Base-by-base conservation (phyloP, 2,888 invertebrate species). In the Cacoxenus indagator region DNA sequence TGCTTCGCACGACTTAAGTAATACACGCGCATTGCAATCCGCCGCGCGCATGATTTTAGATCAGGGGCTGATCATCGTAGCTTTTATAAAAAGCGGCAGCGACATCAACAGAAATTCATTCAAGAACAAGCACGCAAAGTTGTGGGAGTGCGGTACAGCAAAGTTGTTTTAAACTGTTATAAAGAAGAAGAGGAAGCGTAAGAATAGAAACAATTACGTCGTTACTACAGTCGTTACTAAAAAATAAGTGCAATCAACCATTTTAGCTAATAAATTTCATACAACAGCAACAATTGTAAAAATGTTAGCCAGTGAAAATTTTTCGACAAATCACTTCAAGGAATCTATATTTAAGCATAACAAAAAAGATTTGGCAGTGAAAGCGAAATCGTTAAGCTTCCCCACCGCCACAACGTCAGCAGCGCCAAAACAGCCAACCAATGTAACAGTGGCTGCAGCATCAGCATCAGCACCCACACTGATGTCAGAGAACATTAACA, bases 241-340 rank as follows among this genome's bases (percentile, higher is more conserved):
- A n/a, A 66, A 59, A 67, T 29, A 17, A 69, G n/a, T 24, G 14
- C 45, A 66, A 64, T 57, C n/a, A 57, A 29, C 9, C 27, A 27
- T n/a, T 26, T 57, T 11, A 27, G 31, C 65, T 17, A 55, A 57
- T 5, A 57, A 57, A 11, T 22, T 45, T 64, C 72, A 54, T n/a
- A 54, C 27, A 65, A 70, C 57, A 55, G 17, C 55, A 69, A 62
- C n/a, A 73, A 73, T 45, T 31, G 9, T 31, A 57, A 29, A 76
- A 72, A 87, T 87, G 87, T 79, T 86, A 73, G 86, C 86, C 75
- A 85, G 85, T 74, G 81, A 85, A 74, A 83, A 73, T 77, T 78
- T 78, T 76, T 77, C 75, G 70, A 70, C 75, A 68, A 78, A 81
- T 72, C 81, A 77, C 71, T 85, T 78, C 65, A 81, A 81, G 75